Evolutionary conservation across 1,140 invertebrate genomes (phyloP).

Genomic region (Schmidtea mediterranea): DNA sequence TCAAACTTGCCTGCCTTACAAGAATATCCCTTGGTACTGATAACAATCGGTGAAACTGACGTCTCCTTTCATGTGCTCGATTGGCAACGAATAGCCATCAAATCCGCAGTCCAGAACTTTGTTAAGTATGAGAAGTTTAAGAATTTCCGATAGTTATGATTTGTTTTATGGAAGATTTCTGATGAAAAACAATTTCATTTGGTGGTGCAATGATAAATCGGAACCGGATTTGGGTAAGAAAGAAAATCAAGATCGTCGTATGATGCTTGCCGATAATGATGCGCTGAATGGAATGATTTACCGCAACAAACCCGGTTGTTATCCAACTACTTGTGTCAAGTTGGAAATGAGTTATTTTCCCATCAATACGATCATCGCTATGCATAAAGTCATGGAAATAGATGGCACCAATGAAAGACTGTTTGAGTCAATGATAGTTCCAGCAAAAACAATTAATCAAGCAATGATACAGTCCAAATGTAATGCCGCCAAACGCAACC

Average conservation of each 20-base stretch:
- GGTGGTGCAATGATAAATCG: slow-evolving; percentile 71
- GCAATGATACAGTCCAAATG: background rate
- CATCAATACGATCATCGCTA: background rate
- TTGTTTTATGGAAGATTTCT: slow-evolving; percentile 70
- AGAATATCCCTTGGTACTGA: too few species aligned
- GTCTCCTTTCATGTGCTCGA: too few species aligned
- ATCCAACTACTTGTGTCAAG: background rate
- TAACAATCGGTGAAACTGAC: too few species aligned
- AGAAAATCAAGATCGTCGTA: slow-evolving; percentile 48
- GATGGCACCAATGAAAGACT: background rate
- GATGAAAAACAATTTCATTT: slow-evolving; percentile 58
- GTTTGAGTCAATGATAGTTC: background rate
- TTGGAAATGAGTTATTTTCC: background rate
- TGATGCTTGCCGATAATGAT: background rate
- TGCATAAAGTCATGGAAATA: background rate
- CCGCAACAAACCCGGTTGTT: background rate
- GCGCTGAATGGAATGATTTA: background rate
- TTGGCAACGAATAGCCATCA: too few species aligned
- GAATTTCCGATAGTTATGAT: too few species aligned
- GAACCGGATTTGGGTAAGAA: slow-evolving; percentile 78
- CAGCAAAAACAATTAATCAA: too few species aligned
- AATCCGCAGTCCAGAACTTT: too few species aligned
- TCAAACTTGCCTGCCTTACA: too few species aligned
- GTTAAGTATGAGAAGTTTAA: too few species aligned
- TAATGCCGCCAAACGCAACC: background rate